Evolutionary conservation across 2,888 invertebrate species (phyloP).

Genomic region (Amiota communis): DNA sequence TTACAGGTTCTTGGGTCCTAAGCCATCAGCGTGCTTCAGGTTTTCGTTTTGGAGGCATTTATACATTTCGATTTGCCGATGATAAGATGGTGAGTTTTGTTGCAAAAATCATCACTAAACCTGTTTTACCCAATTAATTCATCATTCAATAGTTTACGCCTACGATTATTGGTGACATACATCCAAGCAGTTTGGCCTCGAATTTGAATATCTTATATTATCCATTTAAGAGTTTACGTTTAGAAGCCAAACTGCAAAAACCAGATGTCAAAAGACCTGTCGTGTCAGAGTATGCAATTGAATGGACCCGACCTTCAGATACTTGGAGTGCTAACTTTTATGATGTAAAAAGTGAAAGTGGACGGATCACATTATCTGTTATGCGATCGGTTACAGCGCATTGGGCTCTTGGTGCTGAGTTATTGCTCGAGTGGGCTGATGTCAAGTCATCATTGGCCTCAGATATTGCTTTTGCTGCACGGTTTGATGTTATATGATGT

Average conservation of each 20-base stretch:
- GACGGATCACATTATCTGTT: slow-evolving; percentile 67
- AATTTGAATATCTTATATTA: slow-evolving; percentile 69
- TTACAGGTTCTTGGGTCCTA: slow-evolving; percentile 66
- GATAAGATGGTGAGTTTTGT: slow-evolving; percentile 64
- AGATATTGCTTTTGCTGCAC: slow-evolving; percentile 67
- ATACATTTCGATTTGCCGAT: slow-evolving; percentile 57
- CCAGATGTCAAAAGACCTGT: slow-evolving; percentile 50
- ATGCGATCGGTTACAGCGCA: slow-evolving; percentile 67
- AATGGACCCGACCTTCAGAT: slow-evolving; percentile 58
- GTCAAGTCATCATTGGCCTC: slow-evolving; percentile 51
- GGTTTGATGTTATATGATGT: slow-evolving; percentile 43
- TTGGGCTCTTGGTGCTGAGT: slow-evolving; percentile 67
- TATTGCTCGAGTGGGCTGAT: slow-evolving; percentile 69
- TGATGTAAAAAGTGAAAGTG: slow-evolving; percentile 61
- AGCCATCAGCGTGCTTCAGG: slow-evolving; percentile 70
- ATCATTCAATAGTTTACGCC: slow-evolving; percentile 65
- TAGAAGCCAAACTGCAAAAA: slow-evolving; percentile 65
- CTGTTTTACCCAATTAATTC: not conserved
- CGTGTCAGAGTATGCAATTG: slow-evolving; percentile 63
- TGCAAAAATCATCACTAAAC: not conserved
- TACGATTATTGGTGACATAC: slow-evolving; percentile 69
- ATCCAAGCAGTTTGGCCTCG: slow-evolving; percentile 70
- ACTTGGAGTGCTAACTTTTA: slow-evolving; percentile 68
- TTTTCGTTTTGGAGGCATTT: slow-evolving; percentile 71
- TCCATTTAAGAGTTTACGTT: slow-evolving; percentile 60